A percentile compares a stretch with the other conserved stretches of the same genome.
Conservation (phyloP, 2,113 vertebrate genomes). For the Sinocyclocheilus grahami region DNA sequence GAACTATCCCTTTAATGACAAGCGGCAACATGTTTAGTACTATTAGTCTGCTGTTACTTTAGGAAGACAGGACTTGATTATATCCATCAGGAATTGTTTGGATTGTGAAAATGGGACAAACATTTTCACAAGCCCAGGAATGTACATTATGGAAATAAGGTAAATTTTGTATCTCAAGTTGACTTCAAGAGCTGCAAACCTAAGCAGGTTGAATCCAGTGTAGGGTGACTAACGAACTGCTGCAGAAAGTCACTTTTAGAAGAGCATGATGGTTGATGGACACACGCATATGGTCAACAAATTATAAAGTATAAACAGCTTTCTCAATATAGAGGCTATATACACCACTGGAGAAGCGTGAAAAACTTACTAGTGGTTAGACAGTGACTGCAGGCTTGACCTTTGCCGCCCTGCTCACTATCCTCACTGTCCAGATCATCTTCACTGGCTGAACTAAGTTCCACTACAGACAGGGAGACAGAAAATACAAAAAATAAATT, state of each 20-base stretch:
- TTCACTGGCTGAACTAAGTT: slow-evolving; percentile 95
- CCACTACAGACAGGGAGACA: slow-evolving; percentile 77
- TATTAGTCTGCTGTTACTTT: too few relatives aligned
- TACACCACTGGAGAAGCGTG: neutral
- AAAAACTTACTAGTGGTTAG: slow-evolving; percentile 87
- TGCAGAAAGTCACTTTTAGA: neutral
- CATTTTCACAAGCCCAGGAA: neutral
- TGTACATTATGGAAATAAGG: neutral
- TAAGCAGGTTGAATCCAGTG: neutral
- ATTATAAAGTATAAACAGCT: neutral
- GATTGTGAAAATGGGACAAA: neutral
- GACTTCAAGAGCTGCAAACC: neutral
- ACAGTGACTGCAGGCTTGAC: slow-evolving; percentile 93
- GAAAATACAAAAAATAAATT: neutral
- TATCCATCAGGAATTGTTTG: neutral
- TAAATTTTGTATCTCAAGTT: neutral
- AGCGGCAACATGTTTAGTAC: too few relatives aligned
- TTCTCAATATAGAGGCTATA: neutral
- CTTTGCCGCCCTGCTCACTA: slow-evolving; percentile 94
- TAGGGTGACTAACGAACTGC: neutral
- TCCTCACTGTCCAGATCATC: slow-evolving; percentile 98
- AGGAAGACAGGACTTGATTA: neutral
- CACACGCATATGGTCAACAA: neutral
- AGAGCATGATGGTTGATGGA: neutral
- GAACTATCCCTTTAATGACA: too few relatives aligned